A percentile compares a stretch with the other conserved stretches of the same genome.
Conservation (phyloP, 2,888 invertebrate species). For the Bruchidius siliquastri region DNA sequence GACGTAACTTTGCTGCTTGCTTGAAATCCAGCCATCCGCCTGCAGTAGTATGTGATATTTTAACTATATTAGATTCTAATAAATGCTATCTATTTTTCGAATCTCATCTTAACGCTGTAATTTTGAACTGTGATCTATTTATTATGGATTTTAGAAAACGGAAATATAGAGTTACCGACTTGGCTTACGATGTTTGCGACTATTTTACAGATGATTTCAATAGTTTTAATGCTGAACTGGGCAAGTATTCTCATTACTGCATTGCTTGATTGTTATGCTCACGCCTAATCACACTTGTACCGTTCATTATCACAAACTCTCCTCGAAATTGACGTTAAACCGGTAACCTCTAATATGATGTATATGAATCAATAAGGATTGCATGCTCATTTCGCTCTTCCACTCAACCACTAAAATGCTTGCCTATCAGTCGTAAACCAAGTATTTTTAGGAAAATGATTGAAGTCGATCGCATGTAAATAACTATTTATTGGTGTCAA, state of each 20-base stretch:
- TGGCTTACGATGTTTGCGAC: conserved; percentile 64
- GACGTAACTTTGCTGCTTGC: not conserved
- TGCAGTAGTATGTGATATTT: not conserved
- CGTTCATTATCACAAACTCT: too few relatives aligned
- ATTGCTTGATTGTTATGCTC: too few relatives aligned
- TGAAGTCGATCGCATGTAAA: too few relatives aligned
- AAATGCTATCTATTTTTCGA: not conserved
- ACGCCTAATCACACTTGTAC: too few relatives aligned
- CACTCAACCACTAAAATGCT: too few relatives aligned
- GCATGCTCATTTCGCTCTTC: too few relatives aligned
- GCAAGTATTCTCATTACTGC: conserved; percentile 38
- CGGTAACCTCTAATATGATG: too few relatives aligned
- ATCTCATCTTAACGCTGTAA: not conserved
- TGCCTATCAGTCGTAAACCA: too few relatives aligned
- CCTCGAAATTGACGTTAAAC: too few relatives aligned
- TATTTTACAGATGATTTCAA: conserved; percentile 67
- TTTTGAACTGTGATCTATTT: not conserved
- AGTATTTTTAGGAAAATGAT: too few relatives aligned
- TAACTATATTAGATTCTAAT: not conserved
- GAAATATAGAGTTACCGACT: conserved; percentile 45
- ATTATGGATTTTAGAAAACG: not conserved
- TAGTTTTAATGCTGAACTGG: conserved; percentile 51
- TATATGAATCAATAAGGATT: too few relatives aligned
- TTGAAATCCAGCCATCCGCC: not conserved
- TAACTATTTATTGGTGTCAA: too few relatives aligned